phyloP scores from a whole-genome alignment of 1,140 invertebrate species.

The Macrosteles quadrilineatus region DNA sequence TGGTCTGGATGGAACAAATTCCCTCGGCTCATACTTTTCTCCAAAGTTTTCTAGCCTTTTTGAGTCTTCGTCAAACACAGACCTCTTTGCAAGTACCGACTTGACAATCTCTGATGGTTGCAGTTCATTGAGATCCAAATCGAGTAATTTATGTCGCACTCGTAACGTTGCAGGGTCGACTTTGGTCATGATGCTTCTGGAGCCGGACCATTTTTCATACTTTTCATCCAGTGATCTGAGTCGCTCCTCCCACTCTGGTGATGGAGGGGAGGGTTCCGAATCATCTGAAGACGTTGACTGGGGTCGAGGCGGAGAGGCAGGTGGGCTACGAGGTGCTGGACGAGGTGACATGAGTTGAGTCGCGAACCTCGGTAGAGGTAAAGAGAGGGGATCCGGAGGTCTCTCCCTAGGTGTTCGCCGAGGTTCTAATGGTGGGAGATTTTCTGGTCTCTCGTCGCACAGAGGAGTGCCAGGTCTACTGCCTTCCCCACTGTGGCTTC shows the following conservation, averaged over 20 bases:
- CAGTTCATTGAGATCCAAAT: conserved; percentile 73
- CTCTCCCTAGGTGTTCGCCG: conserved; percentile 59
- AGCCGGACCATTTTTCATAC: conserved; percentile 86
- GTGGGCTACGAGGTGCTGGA: conserved; percentile 40
- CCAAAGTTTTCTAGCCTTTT: conserved; percentile 88
- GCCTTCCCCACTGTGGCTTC: conserved; percentile 54
- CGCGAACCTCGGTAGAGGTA: conserved; percentile 84
- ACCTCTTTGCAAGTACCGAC: conserved; percentile 85
- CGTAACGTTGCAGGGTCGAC: conserved; percentile 58
- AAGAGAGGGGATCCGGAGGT: conserved; percentile 65
- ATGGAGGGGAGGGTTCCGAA: conserved; percentile 49
- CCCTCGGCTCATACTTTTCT: conserved; percentile 80
- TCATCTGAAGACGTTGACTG: conserved; percentile 43
- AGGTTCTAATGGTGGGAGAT: conserved; percentile 68
- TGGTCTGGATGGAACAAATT: conserved; percentile 51
- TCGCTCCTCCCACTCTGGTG: conserved; percentile 68
- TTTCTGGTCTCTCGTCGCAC: conserved; percentile 80
- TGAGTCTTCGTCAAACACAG: conserved; percentile 94
- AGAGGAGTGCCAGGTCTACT: conserved; percentile 80
- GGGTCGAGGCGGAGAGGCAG: conserved; percentile 38
- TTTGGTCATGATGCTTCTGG: conserved; percentile 60
- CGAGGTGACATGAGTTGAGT: conserved; percentile 57
- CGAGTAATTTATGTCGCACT: conserved; percentile 67
- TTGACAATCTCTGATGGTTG: conserved; percentile 94
- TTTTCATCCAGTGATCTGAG: conserved; percentile 89